A percentile compares a stretch with the other conserved stretches of the same genome.
phyloP scores from a whole-genome alignment of 2,888 invertebrate species.

The Campoplex capitator region DNA sequence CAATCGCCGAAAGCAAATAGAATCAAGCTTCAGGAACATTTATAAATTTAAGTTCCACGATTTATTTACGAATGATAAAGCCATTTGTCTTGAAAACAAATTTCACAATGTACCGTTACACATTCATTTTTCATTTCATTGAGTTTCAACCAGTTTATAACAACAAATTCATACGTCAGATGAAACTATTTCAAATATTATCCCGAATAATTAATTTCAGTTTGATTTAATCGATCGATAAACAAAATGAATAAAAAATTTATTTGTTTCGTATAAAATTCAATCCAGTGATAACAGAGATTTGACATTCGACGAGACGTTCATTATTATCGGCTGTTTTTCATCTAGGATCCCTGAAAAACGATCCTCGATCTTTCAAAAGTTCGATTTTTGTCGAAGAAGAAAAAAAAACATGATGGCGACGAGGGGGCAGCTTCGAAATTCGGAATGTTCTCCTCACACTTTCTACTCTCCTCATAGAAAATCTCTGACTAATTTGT shows the following conservation, averaged over 20 bases:
- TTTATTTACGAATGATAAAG: neutral
- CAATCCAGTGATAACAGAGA: neutral
- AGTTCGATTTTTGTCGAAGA: constrained; percentile 18
- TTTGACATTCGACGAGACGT: neutral
- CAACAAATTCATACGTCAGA: neutral
- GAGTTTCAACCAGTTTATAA: neutral
- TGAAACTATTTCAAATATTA: neutral
- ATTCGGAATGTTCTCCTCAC: constrained; percentile 71
- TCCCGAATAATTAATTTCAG: neutral
- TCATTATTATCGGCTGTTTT: neutral
- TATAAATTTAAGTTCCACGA: neutral
- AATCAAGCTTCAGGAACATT: neutral
- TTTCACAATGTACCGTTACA: no score
- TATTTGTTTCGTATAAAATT: neutral
- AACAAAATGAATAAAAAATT: neutral
- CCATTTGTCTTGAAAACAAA: no score
- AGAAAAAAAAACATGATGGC: neutral
- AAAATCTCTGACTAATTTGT: constrained; percentile 83
- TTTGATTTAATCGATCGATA: neutral
- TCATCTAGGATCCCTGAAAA: neutral
- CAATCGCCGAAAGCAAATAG: neutral
- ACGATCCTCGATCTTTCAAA: constrained; percentile 8
- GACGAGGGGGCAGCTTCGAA: constrained; percentile 49
- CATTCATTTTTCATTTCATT: neutral
- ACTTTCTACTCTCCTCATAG: constrained; percentile 76